Conservation (phyloP, 1,140 invertebrate genomes). For the Macrobrachium rosenbergii region DNA sequence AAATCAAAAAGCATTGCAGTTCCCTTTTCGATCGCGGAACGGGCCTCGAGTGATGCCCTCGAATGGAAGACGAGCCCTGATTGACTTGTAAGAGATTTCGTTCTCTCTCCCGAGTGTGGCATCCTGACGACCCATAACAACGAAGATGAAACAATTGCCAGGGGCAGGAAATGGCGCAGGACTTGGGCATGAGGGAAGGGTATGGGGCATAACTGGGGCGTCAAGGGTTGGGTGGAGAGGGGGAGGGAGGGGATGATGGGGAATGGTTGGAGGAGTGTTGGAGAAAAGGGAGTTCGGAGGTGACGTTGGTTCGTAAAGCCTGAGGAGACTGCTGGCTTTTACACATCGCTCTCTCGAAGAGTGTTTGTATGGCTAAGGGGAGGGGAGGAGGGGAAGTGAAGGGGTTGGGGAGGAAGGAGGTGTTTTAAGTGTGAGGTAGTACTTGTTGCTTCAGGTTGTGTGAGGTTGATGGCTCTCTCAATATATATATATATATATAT, state of each 20-base stretch:
- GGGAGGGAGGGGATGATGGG: not conserved
- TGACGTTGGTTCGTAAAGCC: not conserved
- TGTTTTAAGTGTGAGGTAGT: not conserved
- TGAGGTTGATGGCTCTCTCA: not conserved
- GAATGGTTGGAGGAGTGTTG: not conserved
- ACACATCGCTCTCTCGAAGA: too few species aligned
- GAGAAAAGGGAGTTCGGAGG: not conserved
- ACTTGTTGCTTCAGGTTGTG: not conserved
- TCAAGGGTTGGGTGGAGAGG: not conserved
- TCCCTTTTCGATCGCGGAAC: too few species aligned
- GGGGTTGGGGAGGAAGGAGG: too few species aligned
- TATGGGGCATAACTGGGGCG: not conserved
- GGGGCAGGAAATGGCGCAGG: constrained; percentile 4
- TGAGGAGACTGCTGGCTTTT: not conserved
- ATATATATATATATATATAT: too few species aligned
- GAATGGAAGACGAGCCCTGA: too few species aligned
- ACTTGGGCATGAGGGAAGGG: not conserved
- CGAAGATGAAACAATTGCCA: constrained; percentile 3
- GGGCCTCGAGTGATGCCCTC: too few species aligned
- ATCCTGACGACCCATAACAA: not conserved
- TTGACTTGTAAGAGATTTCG: too few species aligned
- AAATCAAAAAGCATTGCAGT: too few species aligned
- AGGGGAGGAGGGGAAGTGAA: not conserved
- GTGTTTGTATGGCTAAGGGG: too few species aligned
- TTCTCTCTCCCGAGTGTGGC: not conserved